phyloP scores from a whole-genome alignment of 1,140 invertebrate species.

The Drosophila bocqueti region DNA sequence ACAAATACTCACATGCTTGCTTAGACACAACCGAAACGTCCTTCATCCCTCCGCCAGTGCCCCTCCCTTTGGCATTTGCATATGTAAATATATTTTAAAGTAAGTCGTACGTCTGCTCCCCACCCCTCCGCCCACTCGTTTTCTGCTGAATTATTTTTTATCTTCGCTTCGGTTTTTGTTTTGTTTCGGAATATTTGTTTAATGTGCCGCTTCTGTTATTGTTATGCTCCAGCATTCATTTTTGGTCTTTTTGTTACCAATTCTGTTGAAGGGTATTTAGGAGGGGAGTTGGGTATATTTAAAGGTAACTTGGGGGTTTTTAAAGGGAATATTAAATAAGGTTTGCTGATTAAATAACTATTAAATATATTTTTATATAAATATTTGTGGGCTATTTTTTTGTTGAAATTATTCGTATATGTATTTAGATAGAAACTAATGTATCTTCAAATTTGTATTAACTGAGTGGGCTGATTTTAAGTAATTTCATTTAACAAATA shows the following conservation, averaged over 20 bases:
- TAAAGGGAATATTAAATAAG: no score
- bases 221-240: conserved; percentile 40
- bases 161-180: conserved; percentile 28
- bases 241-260: conserved; percentile 30
- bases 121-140: not conserved
- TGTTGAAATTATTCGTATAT: no score
- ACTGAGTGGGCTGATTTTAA: no score
- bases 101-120: conserved; percentile 22
- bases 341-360: not conserved
- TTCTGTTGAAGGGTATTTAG: conserved; percentile 21
- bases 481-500: no score
- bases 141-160: conserved; percentile 43
- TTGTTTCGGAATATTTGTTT: conserved; percentile 40
- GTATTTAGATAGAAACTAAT: no score
- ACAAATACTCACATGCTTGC: conserved; percentile 60
- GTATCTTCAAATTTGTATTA: no score
- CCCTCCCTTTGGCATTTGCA: conserved; percentile 43
- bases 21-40: conserved; percentile 35
- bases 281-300: not conserved
- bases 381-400: no score
- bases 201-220: conserved; percentile 49
- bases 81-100: conserved; percentile 63
- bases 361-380: not conserved
- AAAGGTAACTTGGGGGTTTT: not conserved
- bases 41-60: not conserved